Evolutionary conservation across 2,888 invertebrate genomes (phyloP), one percentile per base, ranked within the genome.

Genomic region (Plusia festucae): DNA sequence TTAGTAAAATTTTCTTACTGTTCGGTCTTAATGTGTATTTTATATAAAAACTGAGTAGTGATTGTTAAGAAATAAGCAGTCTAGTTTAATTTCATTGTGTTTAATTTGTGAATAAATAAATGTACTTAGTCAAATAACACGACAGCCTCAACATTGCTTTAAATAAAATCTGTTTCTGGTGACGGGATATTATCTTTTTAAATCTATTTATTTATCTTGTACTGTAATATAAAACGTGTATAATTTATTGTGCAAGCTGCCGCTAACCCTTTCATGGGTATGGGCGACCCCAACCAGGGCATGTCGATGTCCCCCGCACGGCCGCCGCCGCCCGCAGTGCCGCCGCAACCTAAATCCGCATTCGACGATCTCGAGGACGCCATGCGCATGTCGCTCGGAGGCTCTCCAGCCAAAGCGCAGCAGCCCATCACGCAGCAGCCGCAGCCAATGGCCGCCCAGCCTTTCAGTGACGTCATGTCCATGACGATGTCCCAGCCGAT

Each of bases 291-390:
- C 81, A 89, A 90, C 79, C 92, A 86, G 74, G 92, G 93, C 83
- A 93, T 87, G 83, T 89, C 89, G 83, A 93, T 89, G 70, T 94
- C 93, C 78, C 95, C 91, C 76, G 93, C 93, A 94, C 96, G 94
- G 85, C 96, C 93, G 89, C 95, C 96, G 57, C 95, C 94, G 64
- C 94, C 95, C 32, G 77, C 86, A 40, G 84, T 88, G 73, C 91
- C 91, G 70, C 88, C 90, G 59, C 91, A 93, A 70, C 94, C 94
- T 61, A 96, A 96, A 83, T 96, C 96, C 79, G 96, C 97, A 40
- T 96, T 97, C 88, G 97, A 96, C 85, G 97, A 97, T 82, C 95
- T 97, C 76, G 97, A 97, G 84, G 96, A 97, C 84, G 96, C 95
- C 64, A 97, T 97, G 93, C 94, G 96, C 66, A 96, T 96, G 95